Base-by-base conservation (phyloP, 2,888 invertebrate species). In the Apeira syringaria region DNA sequence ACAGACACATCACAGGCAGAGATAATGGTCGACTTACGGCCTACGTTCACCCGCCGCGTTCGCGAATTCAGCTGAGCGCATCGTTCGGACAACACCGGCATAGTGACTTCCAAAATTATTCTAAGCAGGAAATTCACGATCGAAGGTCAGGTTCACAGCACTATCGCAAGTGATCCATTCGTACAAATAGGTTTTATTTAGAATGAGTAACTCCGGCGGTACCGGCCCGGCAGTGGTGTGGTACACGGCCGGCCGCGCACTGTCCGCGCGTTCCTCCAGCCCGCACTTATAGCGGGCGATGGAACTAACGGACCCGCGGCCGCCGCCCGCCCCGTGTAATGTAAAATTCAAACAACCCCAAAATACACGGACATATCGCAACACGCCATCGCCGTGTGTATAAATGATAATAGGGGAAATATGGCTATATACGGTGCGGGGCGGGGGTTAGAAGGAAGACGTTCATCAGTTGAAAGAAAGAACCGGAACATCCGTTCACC, bases 161-260 rank as follows among this genome's bases (percentile, higher is more conserved):
- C 79, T 78, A 74, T 63, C 64, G 61, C 68, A 64, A 64, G 68
- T 65, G 65, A 71, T 73, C 74, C 79, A 79, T 79, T 72, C 64
- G 66, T 59, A 48, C 50, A 55, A 64, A 67, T 64, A 51, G 15
- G 15, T 15, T 61, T 60, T 61, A 53, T 61, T 62, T 39, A 22
- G 35, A 35, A 46, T 31, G 68, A 59, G 61, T 61, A 54, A 66
- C 62, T 67, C 57, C 74, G 72, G 81, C 78, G n/a, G n/a, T n/a
- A n/a, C n/a, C n/a, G n/a, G 71, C 74, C 84, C 80, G 82, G 74
- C 83, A 65, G 83, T 78, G 76, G 73, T 72, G 70, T 73, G 74
- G 74, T 74, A 78, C 79, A 74, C 85, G 80, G 80, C 80, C 80
- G 82, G 73, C 73, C 80, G 84, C 74, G 72, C 74, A 88, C 87